Evolutionary conservation across 2,113 vertebrate genomes (phyloP), one percentile per base, ranked within the genome.

Genomic region (Stigmatopora argus): DNA sequence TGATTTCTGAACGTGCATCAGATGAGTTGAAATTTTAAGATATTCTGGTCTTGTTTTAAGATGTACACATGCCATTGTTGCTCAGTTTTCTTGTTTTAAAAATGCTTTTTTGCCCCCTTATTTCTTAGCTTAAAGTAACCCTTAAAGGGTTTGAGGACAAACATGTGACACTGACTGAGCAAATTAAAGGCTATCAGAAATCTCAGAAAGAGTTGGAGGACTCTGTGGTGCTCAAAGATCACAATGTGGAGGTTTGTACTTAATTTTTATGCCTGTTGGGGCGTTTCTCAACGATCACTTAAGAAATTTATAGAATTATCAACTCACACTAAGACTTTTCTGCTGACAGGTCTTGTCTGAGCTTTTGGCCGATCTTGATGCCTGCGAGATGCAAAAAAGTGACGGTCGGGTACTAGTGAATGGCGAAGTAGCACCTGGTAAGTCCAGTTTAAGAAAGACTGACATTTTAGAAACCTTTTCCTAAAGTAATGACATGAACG

Each of bases 121-220:
- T 79, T 72, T 76, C 78, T 13, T 85, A 99, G 97, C 86, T 97
- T 41, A 90, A 95, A 13, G 72, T 85, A 5, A 92, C 92, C 56
- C 91, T 93, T 11, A 92, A 94, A 75, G 87, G 88, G 45, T 96
- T 93, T 95, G 94, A 92, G 59, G 92, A 92, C 76, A 93, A 93
- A 72, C 92, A 97, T 47, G 81, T 85, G 35, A 90, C 94, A 23
- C 91, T 96, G 76, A 92, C 76, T 5, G 94, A 99, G 67, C 90
- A 96, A 77, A 94, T 98, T 69, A 93, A 86, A 66, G 87, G 92
- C 48, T 94, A 92, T 67, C 93, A 96, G 69, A 93, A 92, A 74
- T 90, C 92, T 62, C 93, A 95, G 83, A 94, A 94, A 61, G 94
- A 96, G 60, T 71, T 95, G 77, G 93, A 97, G 81, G 92, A 93